Conservation (phyloP, 2,888 invertebrate genomes). For the Gisinianus flammeolus region DNA sequence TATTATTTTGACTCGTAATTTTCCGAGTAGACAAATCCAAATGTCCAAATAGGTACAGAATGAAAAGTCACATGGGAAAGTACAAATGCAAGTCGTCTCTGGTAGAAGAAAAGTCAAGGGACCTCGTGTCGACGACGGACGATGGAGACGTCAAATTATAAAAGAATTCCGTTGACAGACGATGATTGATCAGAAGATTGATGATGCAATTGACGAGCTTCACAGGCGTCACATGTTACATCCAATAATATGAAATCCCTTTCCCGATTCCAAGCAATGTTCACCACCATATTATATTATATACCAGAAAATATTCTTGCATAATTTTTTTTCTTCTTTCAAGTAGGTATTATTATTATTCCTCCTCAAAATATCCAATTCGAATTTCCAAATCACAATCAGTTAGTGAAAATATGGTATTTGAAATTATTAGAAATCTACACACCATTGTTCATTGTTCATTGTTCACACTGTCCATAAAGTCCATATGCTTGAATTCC, state of each 20-base stretch:
- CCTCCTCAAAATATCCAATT: too few relatives aligned
- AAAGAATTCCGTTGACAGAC: constrained; percentile 42
- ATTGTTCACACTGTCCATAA: too few relatives aligned
- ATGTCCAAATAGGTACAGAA: too few relatives aligned
- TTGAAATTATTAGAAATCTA: too few relatives aligned
- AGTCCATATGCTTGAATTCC: too few relatives aligned
- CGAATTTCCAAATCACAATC: too few relatives aligned
- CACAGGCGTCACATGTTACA: constrained; percentile 20
- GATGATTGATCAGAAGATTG: constrained; percentile 49
- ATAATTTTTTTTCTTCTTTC: too few relatives aligned
- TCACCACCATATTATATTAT: too few relatives aligned
- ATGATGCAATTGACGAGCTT: constrained; percentile 31
- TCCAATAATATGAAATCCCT: background rate
- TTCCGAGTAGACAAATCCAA: background rate
- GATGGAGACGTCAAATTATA: constrained; percentile 49
- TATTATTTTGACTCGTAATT: background rate
- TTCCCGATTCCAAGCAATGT: too few relatives aligned
- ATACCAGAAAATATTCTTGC: constrained; percentile 12
- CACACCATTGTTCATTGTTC: too few relatives aligned
- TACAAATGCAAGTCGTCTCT: background rate
- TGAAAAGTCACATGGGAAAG: background rate
- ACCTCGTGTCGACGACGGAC: background rate
- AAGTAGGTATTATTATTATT: too few relatives aligned
- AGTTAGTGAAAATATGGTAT: background rate
- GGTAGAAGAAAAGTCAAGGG: background rate